Conservation (phyloP, 2,888 invertebrate species). For the Agriotes lineatus region DNA sequence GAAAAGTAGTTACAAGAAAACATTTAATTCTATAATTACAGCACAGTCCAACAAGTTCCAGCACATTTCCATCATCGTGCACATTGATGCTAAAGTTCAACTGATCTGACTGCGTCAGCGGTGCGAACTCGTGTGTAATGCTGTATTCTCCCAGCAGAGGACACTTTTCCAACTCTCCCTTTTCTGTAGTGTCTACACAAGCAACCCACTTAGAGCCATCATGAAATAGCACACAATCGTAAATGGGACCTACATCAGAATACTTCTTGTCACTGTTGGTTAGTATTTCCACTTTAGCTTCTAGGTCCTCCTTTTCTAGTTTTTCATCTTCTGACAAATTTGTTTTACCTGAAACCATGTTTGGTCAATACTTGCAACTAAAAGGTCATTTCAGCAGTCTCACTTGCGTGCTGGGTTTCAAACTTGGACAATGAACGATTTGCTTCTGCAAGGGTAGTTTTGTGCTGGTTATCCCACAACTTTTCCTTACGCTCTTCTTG, state of each 20-base stretch:
- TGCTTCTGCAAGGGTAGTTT: conserved; percentile 82
- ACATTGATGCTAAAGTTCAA: conserved; percentile 93
- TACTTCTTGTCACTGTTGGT: conserved; percentile 89
- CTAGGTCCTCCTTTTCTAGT: conserved; percentile 88
- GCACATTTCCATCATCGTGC: conserved; percentile 87
- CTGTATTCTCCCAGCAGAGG: conserved; percentile 85
- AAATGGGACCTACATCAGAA: conserved; percentile 87
- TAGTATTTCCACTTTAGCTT: conserved; percentile 86
- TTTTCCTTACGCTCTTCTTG: conserved; percentile 80
- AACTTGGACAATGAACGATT: conserved; percentile 81
- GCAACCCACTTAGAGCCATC: conserved; percentile 93
- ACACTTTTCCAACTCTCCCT: conserved; percentile 84
- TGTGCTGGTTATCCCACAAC: conserved; percentile 87
- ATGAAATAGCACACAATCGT: conserved; percentile 93
- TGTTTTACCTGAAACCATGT: conserved; percentile 20
- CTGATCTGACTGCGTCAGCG: conserved; percentile 82
- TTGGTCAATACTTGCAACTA: conserved; percentile 11
- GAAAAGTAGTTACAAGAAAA: not conserved
- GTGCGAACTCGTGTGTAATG: conserved; percentile 81
- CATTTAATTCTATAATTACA: conserved; percentile 71
- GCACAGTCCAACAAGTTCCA: conserved; percentile 95
- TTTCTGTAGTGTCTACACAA: conserved; percentile 86
- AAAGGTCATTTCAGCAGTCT: not conserved
- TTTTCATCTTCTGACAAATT: conserved; percentile 76
- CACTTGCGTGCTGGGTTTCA: conserved; percentile 66